Evolutionary conservation across 2,888 invertebrate genomes (phyloP).

Genomic region (Zaprionus obscuricornis): DNA sequence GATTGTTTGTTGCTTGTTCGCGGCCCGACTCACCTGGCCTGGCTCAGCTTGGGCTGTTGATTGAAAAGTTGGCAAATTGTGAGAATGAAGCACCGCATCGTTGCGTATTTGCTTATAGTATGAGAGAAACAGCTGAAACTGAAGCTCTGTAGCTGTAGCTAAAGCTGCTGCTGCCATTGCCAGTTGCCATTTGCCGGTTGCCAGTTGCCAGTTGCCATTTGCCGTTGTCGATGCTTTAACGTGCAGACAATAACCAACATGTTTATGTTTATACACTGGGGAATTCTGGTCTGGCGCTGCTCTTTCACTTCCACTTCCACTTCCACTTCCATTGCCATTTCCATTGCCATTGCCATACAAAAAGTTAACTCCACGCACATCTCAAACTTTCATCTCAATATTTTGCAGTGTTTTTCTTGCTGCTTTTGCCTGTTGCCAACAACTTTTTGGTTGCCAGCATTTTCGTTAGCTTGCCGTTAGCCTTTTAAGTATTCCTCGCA

Average conservation of each 20-base stretch:
- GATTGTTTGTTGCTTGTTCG: slow-evolving; percentile 52
- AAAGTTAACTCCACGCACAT: background rate
- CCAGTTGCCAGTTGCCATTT: background rate
- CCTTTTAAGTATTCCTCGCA: slow-evolving; percentile 38
- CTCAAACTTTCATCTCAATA: background rate
- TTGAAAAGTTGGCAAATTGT: slow-evolving; percentile 52
- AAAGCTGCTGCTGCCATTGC: slow-evolving; percentile 10
- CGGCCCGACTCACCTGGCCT: slow-evolving; percentile 30
- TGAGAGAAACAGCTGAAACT: slow-evolving; percentile 7
- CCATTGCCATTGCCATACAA: background rate
- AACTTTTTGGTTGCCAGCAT: slow-evolving; percentile 37
- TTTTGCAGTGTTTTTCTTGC: background rate
- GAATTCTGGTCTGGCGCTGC: slow-evolving; percentile 33
- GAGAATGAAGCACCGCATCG: slow-evolving; percentile 11
- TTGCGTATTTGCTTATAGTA: background rate
- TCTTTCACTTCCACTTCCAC: background rate
- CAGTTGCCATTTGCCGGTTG: too few species aligned
- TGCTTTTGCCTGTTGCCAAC: slow-evolving; percentile 18
- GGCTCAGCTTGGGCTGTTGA: slow-evolving; percentile 41
- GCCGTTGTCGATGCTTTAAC: slow-evolving; percentile 31
- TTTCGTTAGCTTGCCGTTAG: slow-evolving; percentile 18
- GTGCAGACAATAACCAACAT: slow-evolving; percentile 56
- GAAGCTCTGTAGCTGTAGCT: slow-evolving; percentile 5
- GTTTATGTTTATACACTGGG: slow-evolving; percentile 55
- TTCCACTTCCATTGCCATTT: background rate